These are phyloP conservation scores for Sphyrna mokarran DNA, from an alignment of 2,113 vertebrate species.

Conservation along the genomic window DNA sequence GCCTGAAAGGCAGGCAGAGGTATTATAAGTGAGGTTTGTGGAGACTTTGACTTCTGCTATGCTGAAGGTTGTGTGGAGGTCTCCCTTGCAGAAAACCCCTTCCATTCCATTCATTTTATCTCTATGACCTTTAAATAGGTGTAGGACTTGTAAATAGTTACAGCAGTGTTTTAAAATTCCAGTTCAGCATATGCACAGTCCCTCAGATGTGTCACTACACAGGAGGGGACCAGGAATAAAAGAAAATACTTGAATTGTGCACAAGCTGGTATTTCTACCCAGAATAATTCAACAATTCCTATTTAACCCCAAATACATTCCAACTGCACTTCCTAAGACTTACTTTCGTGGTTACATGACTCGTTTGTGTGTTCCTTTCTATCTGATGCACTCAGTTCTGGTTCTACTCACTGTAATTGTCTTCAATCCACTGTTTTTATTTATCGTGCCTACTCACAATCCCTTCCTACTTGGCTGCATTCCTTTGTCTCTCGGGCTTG, in stretches of 20 bases:
- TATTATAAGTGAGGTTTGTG: too few relatives aligned
- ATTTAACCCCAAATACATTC: neutral
- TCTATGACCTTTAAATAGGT: neutral
- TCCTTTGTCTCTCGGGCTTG: neutral
- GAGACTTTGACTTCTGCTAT: too few relatives aligned
- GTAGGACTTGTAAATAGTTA: neutral
- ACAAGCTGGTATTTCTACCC: neutral
- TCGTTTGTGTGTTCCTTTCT: neutral
- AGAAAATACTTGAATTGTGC: neutral
- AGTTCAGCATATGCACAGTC: neutral
- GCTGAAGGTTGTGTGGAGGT: too few relatives aligned
- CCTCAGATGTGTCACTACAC: neutral
- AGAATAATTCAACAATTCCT: neutral
- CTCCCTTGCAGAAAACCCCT: neutral
- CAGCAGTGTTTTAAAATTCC: neutral
- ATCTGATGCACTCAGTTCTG: neutral
- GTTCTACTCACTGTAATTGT: slow-evolving; percentile 3
- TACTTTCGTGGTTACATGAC: neutral
- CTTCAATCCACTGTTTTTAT: neutral
- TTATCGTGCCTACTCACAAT: neutral
- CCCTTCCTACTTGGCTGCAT: neutral
- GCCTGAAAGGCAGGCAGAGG: too few relatives aligned
- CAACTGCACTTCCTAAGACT: neutral
- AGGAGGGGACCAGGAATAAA: neutral
- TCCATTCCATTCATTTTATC: neutral